Base-by-base conservation (phyloP, 1,140 invertebrate genomes). In the Probaryconus sp. region DNA sequence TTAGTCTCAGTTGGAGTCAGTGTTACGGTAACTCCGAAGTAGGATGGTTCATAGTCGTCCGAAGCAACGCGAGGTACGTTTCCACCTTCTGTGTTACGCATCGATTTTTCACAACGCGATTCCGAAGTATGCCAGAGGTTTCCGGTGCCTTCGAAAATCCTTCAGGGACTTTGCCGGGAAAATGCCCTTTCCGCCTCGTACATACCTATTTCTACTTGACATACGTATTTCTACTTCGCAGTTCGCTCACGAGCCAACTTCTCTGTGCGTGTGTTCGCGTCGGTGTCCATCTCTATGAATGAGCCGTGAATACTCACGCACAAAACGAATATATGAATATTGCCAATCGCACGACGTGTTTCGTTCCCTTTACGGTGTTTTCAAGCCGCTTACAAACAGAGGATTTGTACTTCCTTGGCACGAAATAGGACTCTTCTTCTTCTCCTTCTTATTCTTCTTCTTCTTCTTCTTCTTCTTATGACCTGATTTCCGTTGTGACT, bases 21-120 rank as follows among this genome's bases (percentile, higher is more conserved):
- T 83, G 77, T 77, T 74, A 75, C 75, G 73, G 78, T 78, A 75
- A 81, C 82, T 79, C 70, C 58, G 38, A 55, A 50, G 72, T 76
- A 38, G 67, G 56, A 78, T 78, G 48, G 80, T 78, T 75, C 58
- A 64, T 3, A 60, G 67, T 63, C 30, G 56, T 43, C 24, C 17
- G 43, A 64, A 58, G 30, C 43, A 24, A 58, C 47, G 60, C 58
- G 60, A 75, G 72, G 72, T 75, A 75, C 58, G 72, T 75, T 68
- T 2, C 9, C 14, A 10, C n/a, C n/a, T n/a, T n/a, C n/a, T n/a
- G 10, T 31, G 30, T 31, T 18, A 35, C 38, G 28, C 53, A 64
- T 58, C 50, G 35, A 72, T 58, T 58, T 58, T 64, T 58, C 48
- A n/a, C 9, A 5, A 30, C 18, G 42, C 24, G 21, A 21, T 60